These are phyloP conservation scores for Sebastes miniatus DNA, from an alignment of 2,797 vertebrate genomes.

Conservation along the genomic window DNA sequence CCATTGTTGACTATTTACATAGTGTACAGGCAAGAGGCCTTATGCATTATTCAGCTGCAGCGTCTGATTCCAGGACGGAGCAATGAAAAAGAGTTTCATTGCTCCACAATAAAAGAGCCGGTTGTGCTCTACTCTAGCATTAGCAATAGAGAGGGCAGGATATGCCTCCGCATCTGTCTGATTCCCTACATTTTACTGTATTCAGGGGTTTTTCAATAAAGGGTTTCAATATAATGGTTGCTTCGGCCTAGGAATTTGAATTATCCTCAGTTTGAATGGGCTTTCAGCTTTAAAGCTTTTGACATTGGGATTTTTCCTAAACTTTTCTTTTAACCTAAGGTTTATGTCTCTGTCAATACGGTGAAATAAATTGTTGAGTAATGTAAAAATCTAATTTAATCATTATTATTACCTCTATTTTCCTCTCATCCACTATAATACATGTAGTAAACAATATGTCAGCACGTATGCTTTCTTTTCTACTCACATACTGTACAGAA, in stretches of 20 bases:
- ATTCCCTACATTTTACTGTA: slow-evolving; percentile 77
- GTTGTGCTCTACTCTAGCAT: slow-evolving; percentile 70
- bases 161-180: slow-evolving; percentile 63
- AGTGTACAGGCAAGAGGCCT: slow-evolving; percentile 74
- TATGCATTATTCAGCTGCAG: slow-evolving; percentile 85
- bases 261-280: slow-evolving; percentile 44
- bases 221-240: slow-evolving; percentile 72
- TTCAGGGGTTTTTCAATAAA: slow-evolving; percentile 79
- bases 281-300: slow-evolving; percentile 62
- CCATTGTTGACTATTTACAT: slow-evolving; percentile 85
- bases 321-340: slow-evolving; percentile 42
- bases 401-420: slow-evolving; percentile 10
- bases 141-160: slow-evolving; percentile 72
- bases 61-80: slow-evolving; percentile 75
- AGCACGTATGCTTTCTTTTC: background rate
- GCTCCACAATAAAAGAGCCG: slow-evolving; percentile 76
- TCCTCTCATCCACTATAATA: background rate
- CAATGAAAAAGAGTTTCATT: slow-evolving; percentile 78
- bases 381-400: slow-evolving; percentile 29
- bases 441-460: background rate
- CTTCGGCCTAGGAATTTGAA: slow-evolving; percentile 68
- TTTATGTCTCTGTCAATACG: slow-evolving; percentile 18
- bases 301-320: slow-evolving; percentile 61
- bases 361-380: background rate
- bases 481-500: background rate